Evolutionary conservation across 1,140 invertebrate species (phyloP).

Genomic region (Colletes gigas): DNA sequence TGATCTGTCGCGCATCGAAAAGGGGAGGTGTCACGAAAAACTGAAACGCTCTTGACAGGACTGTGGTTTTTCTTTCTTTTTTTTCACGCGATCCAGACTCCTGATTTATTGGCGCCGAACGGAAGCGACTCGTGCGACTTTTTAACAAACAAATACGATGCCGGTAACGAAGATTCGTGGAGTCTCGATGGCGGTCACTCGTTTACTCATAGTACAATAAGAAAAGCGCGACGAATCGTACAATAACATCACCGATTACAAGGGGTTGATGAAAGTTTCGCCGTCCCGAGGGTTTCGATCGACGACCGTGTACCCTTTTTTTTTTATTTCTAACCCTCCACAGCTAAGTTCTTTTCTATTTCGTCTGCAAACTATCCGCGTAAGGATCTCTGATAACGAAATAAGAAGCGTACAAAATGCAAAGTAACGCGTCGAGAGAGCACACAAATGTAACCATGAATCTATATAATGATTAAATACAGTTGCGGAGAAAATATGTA

Average conservation of each 20-base stretch:
- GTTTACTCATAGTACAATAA: constrained; percentile 25
- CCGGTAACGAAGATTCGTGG: background rate
- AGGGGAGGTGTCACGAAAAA: constrained; percentile 43
- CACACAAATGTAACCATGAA: background rate
- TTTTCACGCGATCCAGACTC: constrained; percentile 14
- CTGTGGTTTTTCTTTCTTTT: background rate
- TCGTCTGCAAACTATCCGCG: background rate
- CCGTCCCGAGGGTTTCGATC: constrained; percentile 64
- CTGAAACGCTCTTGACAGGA: constrained; percentile 43
- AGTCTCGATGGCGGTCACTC: constrained; percentile 24
- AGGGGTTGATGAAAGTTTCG: constrained; percentile 47
- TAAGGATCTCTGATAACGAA: background rate
- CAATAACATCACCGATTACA: constrained; percentile 48
- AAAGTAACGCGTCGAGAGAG: background rate
- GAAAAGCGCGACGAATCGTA: constrained; percentile 25
- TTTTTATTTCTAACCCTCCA: constrained; percentile 51
- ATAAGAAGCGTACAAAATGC: background rate
- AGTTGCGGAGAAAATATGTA: no score
- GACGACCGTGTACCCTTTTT: constrained; percentile 45
- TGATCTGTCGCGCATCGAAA: constrained; percentile 59
- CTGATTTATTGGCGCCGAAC: constrained; percentile 19
- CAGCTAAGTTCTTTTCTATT: constrained; percentile 18
- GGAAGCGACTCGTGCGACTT: constrained; percentile 5
- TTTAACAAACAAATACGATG: constrained; percentile 6
- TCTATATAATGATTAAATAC: background rate